Evolutionary conservation across 2,797 vertebrate species (phyloP).

Genomic region (Emydoidea blandingii): DNA sequence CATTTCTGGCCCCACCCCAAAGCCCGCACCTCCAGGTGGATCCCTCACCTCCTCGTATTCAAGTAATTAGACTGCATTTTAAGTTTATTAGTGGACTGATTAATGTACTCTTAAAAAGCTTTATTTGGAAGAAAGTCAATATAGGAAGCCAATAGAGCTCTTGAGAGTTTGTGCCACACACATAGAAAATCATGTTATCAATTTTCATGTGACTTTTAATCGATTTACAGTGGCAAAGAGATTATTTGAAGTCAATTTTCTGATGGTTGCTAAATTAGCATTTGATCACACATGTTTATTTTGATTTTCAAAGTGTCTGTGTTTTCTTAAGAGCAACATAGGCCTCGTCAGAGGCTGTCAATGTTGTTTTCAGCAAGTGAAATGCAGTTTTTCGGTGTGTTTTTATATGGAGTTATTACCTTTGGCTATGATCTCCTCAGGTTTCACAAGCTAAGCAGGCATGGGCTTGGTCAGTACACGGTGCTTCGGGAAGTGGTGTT

Average conservation of each 20-base stretch:
- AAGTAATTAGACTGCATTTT: constrained; percentile 82
- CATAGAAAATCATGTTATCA: constrained; percentile 90
- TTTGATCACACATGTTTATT: constrained; percentile 80
- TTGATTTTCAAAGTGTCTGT: constrained; percentile 58
- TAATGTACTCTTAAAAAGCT: constrained; percentile 84
- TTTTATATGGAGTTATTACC: neutral
- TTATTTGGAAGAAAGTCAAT: constrained; percentile 84
- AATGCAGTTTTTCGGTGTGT: constrained; percentile 46
- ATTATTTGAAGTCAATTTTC: constrained; percentile 95
- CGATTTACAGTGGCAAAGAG: constrained; percentile 92
- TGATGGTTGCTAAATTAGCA: constrained; percentile 84
- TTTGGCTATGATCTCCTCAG: constrained; percentile 13
- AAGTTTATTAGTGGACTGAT: constrained; percentile 83
- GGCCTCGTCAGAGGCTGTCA: constrained; percentile 53
- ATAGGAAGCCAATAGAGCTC: constrained; percentile 79
- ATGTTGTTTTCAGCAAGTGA: constrained; percentile 53
- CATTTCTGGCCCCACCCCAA: too few relatives aligned
- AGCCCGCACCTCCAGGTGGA: too few relatives aligned
- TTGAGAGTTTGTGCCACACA: constrained; percentile 74
- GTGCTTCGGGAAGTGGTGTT: constrained; percentile 34
- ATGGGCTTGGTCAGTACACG: constrained; percentile 10
- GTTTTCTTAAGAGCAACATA: constrained; percentile 59
- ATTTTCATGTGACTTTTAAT: constrained; percentile 97
- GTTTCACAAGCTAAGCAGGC: neutral
- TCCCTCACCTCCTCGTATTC: constrained; percentile 14